Evolutionary conservation across 35 echinoderm and acorn worm genomes (phyloP).

Genomic region (Stichopus chloronotus): DNA sequence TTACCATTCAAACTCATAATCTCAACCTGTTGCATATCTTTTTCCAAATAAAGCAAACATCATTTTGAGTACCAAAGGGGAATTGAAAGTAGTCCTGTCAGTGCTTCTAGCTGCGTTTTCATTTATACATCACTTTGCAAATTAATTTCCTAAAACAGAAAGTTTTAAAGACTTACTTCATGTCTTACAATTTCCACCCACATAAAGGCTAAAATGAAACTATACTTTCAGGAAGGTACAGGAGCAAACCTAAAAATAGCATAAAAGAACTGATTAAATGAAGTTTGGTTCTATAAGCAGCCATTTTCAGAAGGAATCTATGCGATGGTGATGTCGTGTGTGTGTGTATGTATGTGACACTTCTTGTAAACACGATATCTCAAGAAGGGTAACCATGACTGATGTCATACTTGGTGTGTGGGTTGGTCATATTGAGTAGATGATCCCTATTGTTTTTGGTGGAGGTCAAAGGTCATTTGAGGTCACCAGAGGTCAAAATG

Average conservation of each 20-base stretch:
- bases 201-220: not conserved
- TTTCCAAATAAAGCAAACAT: not conserved
- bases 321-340: too few species aligned
- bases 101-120: not conserved
- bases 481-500: too few species aligned
- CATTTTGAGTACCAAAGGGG: not conserved
- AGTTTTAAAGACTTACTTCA: not conserved
- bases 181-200: not conserved
- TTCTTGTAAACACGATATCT: too few species aligned
- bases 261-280: not conserved
- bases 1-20: conserved; percentile 11
- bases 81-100: not conserved
- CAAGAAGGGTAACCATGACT: too few species aligned
- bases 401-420: too few species aligned
- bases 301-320: too few species aligned
- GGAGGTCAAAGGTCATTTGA: too few species aligned
- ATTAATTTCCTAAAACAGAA: not conserved
- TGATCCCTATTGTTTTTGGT: too few species aligned
- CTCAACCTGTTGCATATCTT: not conserved
- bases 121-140: not conserved
- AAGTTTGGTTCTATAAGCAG: not conserved
- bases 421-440: too few species aligned
- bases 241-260: too few species aligned
- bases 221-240: not conserved
- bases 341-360: not conserved